Base-by-base conservation (phyloP, 2,113 vertebrate genomes). In the Scortum barcoo region DNA sequence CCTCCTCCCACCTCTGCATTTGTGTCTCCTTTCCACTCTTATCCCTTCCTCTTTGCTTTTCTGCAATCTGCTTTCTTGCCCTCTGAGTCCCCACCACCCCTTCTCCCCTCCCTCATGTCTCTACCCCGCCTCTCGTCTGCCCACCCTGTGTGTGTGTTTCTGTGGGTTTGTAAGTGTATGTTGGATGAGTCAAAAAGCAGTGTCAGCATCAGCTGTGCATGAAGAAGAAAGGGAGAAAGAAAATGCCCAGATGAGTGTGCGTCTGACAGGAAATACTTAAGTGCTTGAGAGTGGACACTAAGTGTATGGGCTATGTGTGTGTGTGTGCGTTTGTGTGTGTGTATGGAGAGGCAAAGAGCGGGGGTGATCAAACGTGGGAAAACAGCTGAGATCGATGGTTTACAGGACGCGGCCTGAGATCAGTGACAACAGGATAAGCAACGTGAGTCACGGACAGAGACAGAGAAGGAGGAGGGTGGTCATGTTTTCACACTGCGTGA, bases 401-500 rank as follows among this genome's bases (percentile, higher is more conserved):
- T 82, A 82, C 33, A 70, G 82, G 68, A 76, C 69, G 75, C 75
- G 83, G 65, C 58, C 72, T 86, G 86, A 88, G 84, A 84, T 88
- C 79, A 86, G 76, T 36, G 77, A 83, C 77, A 88, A 81, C 76
- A 77, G 80, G 67, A 88, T 71, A 74, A 86, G 78, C 57, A 73
- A 68, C 78, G 71, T 87, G 89, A 87, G 80, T 86, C 84, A 85
- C 61, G 73, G 75, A 81, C 58, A 26, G 75, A 73, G 78, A 85
- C 24, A 60, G 73, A 77, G 76, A 65, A 26, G 22, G 65, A 82
- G 71, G 62, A 80, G 65, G 74, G 77, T 70, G 85, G 72, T 77
- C 71, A 54, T 86, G 90, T 87, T 88, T 91, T 91, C 88, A 85
- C 84, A 84, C 81, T 85, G 88, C n/a, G 16, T 76, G 76, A 85